Evolutionary conservation across 1,140 invertebrate species (phyloP).

Genomic region (Drosophila ohnishii): DNA sequence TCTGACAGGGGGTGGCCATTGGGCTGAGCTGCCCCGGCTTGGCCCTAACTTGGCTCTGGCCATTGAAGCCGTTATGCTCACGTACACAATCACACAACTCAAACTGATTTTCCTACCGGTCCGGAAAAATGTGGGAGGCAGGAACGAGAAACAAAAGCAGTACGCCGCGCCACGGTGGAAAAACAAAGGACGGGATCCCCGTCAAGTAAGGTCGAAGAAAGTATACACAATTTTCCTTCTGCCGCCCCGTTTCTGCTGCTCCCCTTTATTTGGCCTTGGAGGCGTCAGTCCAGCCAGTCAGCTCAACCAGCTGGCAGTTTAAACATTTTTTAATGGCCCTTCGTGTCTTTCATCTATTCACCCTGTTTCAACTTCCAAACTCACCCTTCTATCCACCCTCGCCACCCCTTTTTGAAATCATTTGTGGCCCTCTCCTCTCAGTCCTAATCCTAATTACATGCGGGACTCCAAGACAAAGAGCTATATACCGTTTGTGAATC

Average conservation of each 20-base stretch:
- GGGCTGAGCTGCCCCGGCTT: conserved; percentile 16
- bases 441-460: conserved; percentile 14
- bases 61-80: conserved; percentile 77
- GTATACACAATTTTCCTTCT: conserved; percentile 57
- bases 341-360: conserved; percentile 33
- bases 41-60: conserved; percentile 36
- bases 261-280: conserved; percentile 26
- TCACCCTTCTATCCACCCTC: conserved; percentile 14
- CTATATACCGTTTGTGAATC: neutral
- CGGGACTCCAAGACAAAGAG: neutral
- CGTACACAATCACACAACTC: conserved; percentile 81
- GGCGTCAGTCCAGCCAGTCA: conserved; percentile 43
- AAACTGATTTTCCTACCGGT: conserved; percentile 59
- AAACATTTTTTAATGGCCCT: conserved; percentile 81
- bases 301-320: conserved; percentile 59
- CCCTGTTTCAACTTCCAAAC: neutral
- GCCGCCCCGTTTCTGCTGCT: neutral
- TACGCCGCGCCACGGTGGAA: neutral
- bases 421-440: conserved; percentile 22
- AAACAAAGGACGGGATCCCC: conserved; percentile 22
- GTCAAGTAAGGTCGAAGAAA: conserved; percentile 43
- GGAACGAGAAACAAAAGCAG: neutral
- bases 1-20: conserved; percentile 67
- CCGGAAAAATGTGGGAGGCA: conserved; percentile 16
- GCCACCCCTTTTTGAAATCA: conserved; percentile 33